Base-by-base conservation (phyloP, 2,113 vertebrate species). In the Triplophysa rosa region DNA sequence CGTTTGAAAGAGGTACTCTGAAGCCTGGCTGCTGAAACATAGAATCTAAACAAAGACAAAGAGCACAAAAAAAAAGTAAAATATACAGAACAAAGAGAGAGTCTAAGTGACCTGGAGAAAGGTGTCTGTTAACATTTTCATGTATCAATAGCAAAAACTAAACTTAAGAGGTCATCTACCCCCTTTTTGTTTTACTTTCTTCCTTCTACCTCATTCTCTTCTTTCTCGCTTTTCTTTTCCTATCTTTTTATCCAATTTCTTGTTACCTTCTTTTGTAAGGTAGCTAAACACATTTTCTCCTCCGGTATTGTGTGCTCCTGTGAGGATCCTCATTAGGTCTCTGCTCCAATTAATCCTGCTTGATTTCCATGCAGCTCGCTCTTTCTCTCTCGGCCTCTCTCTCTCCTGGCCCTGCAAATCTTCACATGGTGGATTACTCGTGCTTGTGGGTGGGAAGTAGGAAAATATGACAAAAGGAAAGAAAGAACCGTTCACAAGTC, bases 291-390 rank as follows among this genome's bases (percentile, higher is more conserved):
- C 72, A 29, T 75, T 75, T 75, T 40, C 59, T 75, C 59, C 72
- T 63, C 26, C 14, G 11, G 58, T 47, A 66, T 49, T 81, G 79
- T 81, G 64, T 56, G 23, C 37, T 81, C 75, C 64, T 74, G 75
- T 81, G 62, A 67, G 70, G n/a, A 65, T 81, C 58, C 47, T 70
- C 58, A 52, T 75, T 78, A 69, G 66, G 65, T 62, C 54, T 72
- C 17, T 4, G n/a, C 58, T 75, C 64, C 81, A 75, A 84, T 78
- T 79, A 80, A 78, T 59, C 75, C 33, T 17, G 26, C n/a, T 72
- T 73, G 67, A 67, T 49, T 64, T 75, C 40, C 59, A 47, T 63
- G 72, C 63, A 9, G 37, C 37, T 63, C 21, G 21, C 59, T 75
- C 59, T 63, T 23, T 75, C 72, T 63, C 58, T 74, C 58, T 37